Conservation (phyloP, 2,113 vertebrate species). For the Microcebus murinus region DNA sequence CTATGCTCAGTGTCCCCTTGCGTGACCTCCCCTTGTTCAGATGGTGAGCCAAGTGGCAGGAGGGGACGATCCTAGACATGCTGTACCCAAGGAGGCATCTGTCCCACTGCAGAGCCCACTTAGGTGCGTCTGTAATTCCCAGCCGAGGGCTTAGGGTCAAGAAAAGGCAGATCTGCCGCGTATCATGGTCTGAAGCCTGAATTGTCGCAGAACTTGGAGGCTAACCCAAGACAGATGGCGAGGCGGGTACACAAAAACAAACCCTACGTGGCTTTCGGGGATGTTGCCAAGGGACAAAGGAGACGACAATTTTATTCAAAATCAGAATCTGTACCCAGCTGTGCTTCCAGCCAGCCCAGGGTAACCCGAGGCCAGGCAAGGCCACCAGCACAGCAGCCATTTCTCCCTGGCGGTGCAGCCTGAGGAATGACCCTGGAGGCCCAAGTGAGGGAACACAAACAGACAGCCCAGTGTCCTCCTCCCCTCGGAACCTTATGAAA, state of each 20-base stretch:
- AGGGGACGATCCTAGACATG: fast-evolving
- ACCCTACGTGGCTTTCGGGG: background rate
- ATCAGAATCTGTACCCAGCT: slow-evolving; percentile 45
- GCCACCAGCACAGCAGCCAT: background rate
- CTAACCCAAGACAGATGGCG: slow-evolving; percentile 45
- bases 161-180: background rate
- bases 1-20: fast-evolving
- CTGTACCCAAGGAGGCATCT: background rate
- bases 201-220: background rate
- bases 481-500: background rate
- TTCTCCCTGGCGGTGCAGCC: background rate
- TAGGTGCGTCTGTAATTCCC: background rate
- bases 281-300: slow-evolving; percentile 50
- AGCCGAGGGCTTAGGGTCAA: background rate
- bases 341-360: background rate
- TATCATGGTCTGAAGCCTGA: background rate
- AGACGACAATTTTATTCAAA: slow-evolving; percentile 42
- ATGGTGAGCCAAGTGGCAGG: too few species aligned
- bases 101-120: background rate
- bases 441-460: background rate
- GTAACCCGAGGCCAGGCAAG: background rate
- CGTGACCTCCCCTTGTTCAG: fast-evolving
- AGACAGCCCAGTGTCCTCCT: background rate
- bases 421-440: background rate
- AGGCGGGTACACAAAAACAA: slow-evolving; percentile 37